Base-by-base conservation (phyloP, 2,888 invertebrate genomes). In the Amphipyra berbera region DNA sequence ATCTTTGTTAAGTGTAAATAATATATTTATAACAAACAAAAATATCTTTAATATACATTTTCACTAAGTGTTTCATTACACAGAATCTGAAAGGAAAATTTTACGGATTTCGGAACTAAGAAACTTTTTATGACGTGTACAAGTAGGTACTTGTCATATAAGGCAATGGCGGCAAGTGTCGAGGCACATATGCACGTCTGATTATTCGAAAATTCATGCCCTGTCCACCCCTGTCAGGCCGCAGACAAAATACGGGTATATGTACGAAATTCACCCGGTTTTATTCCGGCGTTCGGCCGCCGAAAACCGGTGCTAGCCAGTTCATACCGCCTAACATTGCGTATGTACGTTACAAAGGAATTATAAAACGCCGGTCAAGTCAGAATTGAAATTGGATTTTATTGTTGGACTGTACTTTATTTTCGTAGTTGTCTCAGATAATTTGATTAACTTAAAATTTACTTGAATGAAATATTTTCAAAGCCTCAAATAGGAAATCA, bases 191-290 rank as follows among this genome's bases (percentile, higher is more conserved):
- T 57, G 63, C 50, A 42, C 80, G 86, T 84, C 85, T 89, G 90
- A 89, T 91, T 91, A 90, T 89, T 92, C 82, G 87, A 90, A 89
- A 91, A 92, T 91, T 88, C 91, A 90, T 90, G 87, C 81, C 81
- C 82, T 84, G 88, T 88, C 89, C 86, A 81, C 86, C 89, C 86
- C 87, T 84, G 89, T 85, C 88, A 84, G 82, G 76, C 85, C 81
- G 79, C 85, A 86, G 89, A 87, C 90, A 86, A 88, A 88, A 89
- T 88, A 84, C 85, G 83, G 82, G 79, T 81, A 78, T 81, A 78
- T 79, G 82, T 82, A 82, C 82, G 85, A 86, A 84, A 84, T 85
- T 84, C 82, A 79, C 78, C 77, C 83, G 84, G 87, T 89, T 90
- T 88, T 88, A 88, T 87, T 83, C 83, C 78, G 78, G 76, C 76